Conservation (phyloP, 1,140 invertebrate genomes). For the Mylabris phalerata region DNA sequence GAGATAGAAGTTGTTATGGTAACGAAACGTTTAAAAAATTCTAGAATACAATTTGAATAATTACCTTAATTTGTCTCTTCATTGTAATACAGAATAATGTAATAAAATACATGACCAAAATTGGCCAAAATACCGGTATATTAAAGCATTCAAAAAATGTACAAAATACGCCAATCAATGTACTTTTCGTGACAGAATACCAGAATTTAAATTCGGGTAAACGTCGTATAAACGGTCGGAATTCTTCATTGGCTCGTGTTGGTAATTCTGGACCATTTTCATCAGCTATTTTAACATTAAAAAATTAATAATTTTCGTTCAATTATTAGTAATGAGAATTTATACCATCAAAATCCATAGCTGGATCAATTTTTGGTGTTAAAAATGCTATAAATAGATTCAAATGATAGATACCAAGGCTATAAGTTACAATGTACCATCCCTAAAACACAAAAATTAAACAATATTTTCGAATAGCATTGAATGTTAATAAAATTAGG, state of each 20-base stretch:
- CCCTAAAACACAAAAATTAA: conserved; percentile 61
- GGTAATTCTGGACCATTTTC: conserved; percentile 88
- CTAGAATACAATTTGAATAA: conserved; percentile 17
- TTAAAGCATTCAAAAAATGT: conserved; percentile 98
- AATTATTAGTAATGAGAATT: conserved; percentile 5
- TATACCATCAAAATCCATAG: conserved; percentile 84
- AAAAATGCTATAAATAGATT: conserved; percentile 99
- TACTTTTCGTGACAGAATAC: conserved; percentile 94
- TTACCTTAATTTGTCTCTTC: conserved; percentile 98
- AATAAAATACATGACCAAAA: conserved; percentile 98
- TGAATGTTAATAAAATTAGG: background rate
- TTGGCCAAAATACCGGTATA: conserved; percentile 99
- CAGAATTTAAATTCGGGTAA: conserved; percentile 99
- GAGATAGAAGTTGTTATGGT: no score
- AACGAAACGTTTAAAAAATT: background rate
- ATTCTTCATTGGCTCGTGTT: conserved; percentile 92
- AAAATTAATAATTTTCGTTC: background rate
- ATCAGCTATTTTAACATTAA: conserved; percentile 42
- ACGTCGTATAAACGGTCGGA: conserved; percentile 95
- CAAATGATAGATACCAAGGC: conserved; percentile 96
- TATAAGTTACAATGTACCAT: conserved; percentile 99
- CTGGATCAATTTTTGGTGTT: conserved; percentile 98
- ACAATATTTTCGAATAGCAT: background rate
- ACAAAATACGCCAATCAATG: conserved; percentile 83
- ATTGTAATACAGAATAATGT: conserved; percentile 97